Percentiles rank a stretch among this genome's conserved stretches.
Conservation (phyloP, 2,888 invertebrate species). For the Didymodactylos carnosus region DNA sequence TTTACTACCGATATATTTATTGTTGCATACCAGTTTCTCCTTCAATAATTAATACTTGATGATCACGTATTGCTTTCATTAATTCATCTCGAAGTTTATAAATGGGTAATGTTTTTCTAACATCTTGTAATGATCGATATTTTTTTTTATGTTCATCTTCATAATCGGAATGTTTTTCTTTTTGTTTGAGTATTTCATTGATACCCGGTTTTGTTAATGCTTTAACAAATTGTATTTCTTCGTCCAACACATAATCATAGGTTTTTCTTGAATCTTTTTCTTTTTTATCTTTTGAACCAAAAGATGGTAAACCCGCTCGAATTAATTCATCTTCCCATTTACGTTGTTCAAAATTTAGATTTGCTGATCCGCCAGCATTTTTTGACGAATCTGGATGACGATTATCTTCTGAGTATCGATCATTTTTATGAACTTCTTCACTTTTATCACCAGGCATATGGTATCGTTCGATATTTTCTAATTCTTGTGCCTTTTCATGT, state of each 20-base stretch:
- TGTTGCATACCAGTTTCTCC: constrained; percentile 63
- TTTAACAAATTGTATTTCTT: constrained; percentile 92
- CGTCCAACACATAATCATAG: constrained; percentile 77
- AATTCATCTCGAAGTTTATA: constrained; percentile 72
- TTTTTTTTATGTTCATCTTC: constrained; percentile 18
- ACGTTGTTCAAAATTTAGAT: constrained; percentile 44
- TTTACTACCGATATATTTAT: too few species aligned
- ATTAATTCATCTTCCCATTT: constrained; percentile 97
- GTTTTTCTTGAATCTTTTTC: constrained; percentile 39
- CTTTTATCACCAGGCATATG: constrained; percentile 58
- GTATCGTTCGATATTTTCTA: constrained; percentile 77
- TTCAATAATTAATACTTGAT: constrained; percentile 67
- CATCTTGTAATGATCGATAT: constrained; percentile 57
- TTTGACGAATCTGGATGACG: constrained; percentile 44
- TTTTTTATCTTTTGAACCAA: constrained; percentile 69
- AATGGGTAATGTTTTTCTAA: constrained; percentile 72
- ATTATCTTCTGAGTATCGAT: constrained; percentile 45
- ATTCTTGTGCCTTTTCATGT: constrained; percentile 75
- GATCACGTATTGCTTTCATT: constrained; percentile 64
- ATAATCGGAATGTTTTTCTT: background rate
- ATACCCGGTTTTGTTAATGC: constrained; percentile 38
- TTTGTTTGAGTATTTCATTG: constrained; percentile 30
- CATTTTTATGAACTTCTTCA: constrained; percentile 20
- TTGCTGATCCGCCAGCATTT: too few species aligned
- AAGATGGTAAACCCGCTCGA: constrained; percentile 68